phyloP scores from a whole-genome alignment of 1,140 invertebrate species.

The Goniozus legneri region DNA sequence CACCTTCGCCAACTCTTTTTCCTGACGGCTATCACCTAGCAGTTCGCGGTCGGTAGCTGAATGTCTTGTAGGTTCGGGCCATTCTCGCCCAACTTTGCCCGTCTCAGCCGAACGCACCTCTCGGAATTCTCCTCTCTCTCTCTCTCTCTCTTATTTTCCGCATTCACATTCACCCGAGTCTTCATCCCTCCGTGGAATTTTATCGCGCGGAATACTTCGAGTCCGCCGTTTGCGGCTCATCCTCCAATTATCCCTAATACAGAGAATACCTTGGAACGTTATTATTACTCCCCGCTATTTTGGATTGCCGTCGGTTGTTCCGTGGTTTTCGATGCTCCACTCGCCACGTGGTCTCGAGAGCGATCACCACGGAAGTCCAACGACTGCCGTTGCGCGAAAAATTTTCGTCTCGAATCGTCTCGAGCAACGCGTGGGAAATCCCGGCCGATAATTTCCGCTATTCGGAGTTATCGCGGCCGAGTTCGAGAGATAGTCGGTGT shows the following conservation, averaged over 20 bases:
- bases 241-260: slow-evolving; percentile 39
- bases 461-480: too few species aligned
- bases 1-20: slow-evolving; percentile 10
- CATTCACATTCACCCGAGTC: not conserved
- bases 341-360: too few species aligned
- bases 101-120: slow-evolving; percentile 20
- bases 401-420: too few species aligned
- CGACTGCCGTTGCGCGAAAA: too few species aligned
- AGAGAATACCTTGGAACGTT: slow-evolving; percentile 32
- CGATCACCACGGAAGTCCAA: too few species aligned
- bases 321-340: too few species aligned
- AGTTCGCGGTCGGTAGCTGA: slow-evolving; percentile 21
- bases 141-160: not conserved
- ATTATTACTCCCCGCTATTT: slow-evolving; percentile 27
- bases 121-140: not conserved
- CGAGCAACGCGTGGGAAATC: too few species aligned
- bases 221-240: slow-evolving; percentile 32
- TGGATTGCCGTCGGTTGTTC: slow-evolving; percentile 19
- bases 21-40: slow-evolving; percentile 22
- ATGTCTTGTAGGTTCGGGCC: slow-evolving; percentile 26
- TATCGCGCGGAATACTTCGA: slow-evolving; percentile 25
- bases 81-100: slow-evolving; percentile 25
- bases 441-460: too few species aligned
- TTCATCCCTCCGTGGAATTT: slow-evolving; percentile 12
- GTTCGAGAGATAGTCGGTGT: too few species aligned